Evolutionary conservation across 2,113 vertebrate genomes (phyloP), one percentile per base, ranked within the genome.

Genomic region (Archilochus colubris): DNA sequence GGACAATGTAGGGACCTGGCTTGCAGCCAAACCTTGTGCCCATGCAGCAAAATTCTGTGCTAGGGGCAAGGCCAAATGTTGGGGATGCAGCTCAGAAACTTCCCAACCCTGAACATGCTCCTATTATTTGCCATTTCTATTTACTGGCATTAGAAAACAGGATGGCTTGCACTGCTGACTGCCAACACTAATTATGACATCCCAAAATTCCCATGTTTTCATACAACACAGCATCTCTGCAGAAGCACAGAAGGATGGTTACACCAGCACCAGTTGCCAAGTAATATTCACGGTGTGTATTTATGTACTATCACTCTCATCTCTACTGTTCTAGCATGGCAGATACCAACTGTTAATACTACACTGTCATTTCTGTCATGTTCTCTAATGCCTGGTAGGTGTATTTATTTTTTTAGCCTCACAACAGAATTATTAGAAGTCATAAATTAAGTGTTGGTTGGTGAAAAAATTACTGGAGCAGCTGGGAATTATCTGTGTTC

Each of bases 1-100:
- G 96, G 93, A 78, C 88, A 57, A 44, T 27, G 95, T 84, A 30
- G 1, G 28, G 73, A 54, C 30, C 94, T 86, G 97, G 96, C 94
- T 57, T 46, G 27, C 10, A 85, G 95, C 94, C 97, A 95, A 66
- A 82, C n/a, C 3, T 28, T 50, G 86, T 48, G 61, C 88, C 53
- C 4, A 5, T 43, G 68, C 22, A 50, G 50, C 81, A 36, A 10
- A 66, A 48, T 25, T 64, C 7, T 9, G 88, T 80, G 85, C 74
- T 74, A 72, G 68, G 55, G 9, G 78, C 61, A 14, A 89, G 48
- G 68, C 68, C 23, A 5, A 79, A 14, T 88, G 94, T 90, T 57
- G 82, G 91, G 84, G 48, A 23, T 73, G 66, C 43, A 83, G 63
- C 76, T 81, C 63, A 79, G 30, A 68, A 53, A 43, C 43, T 43